Conservation (phyloP, 2,797 vertebrate species). For the Enteromius argenteus region DNA sequence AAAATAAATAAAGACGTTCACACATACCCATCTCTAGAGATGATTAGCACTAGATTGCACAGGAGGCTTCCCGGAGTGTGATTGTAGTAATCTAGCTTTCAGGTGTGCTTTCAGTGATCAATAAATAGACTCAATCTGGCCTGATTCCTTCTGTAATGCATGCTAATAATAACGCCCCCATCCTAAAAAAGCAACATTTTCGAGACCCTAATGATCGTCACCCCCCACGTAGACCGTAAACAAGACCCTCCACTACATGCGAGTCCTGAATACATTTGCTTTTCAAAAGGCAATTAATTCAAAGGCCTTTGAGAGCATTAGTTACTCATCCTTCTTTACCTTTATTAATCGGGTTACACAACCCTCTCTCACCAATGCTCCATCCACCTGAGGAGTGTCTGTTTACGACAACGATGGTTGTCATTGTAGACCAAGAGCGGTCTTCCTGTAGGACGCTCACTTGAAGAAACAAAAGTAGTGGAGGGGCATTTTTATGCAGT, state of each 20-base stretch:
- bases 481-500: slow-evolving; percentile 81
- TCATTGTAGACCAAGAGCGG: slow-evolving; percentile 39
- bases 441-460: slow-evolving; percentile 52
- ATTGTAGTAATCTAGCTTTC: slow-evolving; percentile 20
- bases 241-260: slow-evolving; percentile 45
- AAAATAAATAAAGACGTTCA: slow-evolving; percentile 1
- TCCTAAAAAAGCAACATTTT: neutral
- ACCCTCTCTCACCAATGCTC: slow-evolving; percentile 43
- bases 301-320: slow-evolving; percentile 51
- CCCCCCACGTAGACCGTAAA: slow-evolving; percentile 43
- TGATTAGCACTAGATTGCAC: neutral
- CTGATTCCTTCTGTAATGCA: neutral
- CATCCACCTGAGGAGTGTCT: slow-evolving; percentile 50
- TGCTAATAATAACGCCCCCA: neutral
- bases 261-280: slow-evolving; percentile 52
- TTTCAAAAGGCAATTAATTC: slow-evolving; percentile 62
- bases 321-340: slow-evolving; percentile 58
- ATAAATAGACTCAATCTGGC: neutral
- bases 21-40: neutral
- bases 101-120: slow-evolving; percentile 7
- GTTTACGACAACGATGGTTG: slow-evolving; percentile 48
- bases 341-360: slow-evolving; percentile 61
- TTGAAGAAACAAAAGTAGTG: slow-evolving; percentile 81
- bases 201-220: slow-evolving; percentile 24
- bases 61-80: neutral